Evolutionary conservation across 2,888 invertebrate species (phyloP), one percentile per base, ranked within the genome.

Genomic region (Galerucella calmariensis): DNA sequence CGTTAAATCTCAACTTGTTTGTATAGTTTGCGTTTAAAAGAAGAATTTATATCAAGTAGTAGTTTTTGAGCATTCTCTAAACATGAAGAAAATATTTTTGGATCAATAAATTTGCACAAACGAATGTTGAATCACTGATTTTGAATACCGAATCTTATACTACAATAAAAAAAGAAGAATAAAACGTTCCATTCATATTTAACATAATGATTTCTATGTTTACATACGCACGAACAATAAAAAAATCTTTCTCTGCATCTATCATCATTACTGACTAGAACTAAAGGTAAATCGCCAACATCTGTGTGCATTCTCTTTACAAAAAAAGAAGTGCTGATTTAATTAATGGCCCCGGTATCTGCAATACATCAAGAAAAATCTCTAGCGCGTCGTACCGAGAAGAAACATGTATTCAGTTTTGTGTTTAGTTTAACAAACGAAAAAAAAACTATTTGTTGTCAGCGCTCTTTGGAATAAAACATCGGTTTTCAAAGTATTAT

Each of bases 291-390:
- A 69, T 67, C 41, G 66, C 35, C 16, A 70, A 72, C 74, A 77
- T 74, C 67, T 77, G 76, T 63, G 44, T n/a, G 46, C 69, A 59
- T 69, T 61, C 61, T 67, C 56, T 67, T 16, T 51, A 41, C 58
- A 65, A 77, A 73, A 75, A 77, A 71, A 75, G 71, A 72, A 71
- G 75, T 73, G 75, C 58, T 70, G 77, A 75, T 73, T 77, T 75
- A 77, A 77, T 77, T 73, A 77, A 71, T 70, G 58, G 67, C 44
- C 71, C 48, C 77, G 73, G 73, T 68, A 73, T 71, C 75, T 73
- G 46, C 63, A 51, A 66, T 72, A 73, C 75, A 75, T 77, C 77
- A 77, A 77, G 74, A 35, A 72, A 63, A 72, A 62, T 62, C 63
- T 73, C 69, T 67, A 63, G 62, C 72, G 69, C 67, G 69, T 73